Percentiles rank a stretch among this genome's conserved stretches.
phyloP scores from a whole-genome alignment of 2,888 invertebrate genomes.

The Tyria jacobaeae region DNA sequence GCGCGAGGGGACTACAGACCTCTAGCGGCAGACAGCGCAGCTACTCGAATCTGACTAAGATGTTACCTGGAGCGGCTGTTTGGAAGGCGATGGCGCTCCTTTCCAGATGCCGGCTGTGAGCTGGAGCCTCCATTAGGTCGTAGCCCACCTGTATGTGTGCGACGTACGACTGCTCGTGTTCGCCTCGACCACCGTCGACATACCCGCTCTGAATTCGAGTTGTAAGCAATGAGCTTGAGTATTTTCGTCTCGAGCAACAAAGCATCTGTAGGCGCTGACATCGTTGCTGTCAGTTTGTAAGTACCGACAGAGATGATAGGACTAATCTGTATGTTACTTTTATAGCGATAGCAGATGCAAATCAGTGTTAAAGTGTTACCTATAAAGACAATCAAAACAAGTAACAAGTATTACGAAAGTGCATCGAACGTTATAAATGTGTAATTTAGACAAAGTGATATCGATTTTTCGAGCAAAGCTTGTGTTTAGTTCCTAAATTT shows the following conservation, averaged over 20 bases:
- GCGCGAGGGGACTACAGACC: constrained; percentile 84
- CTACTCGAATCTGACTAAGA: constrained; percentile 91
- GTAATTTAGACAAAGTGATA: constrained; percentile 64
- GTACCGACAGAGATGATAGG: constrained; percentile 55
- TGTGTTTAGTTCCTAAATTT: constrained; percentile 84
- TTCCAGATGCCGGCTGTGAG: constrained; percentile 78
- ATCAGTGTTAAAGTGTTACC: constrained; percentile 57
- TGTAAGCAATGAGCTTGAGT: constrained; percentile 59
- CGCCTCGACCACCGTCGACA: constrained; percentile 81
- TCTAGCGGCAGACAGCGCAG: constrained; percentile 83
- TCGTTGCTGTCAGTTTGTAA: constrained; percentile 65
- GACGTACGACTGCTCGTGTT: constrained; percentile 66
- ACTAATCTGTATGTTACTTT: constrained; percentile 60
- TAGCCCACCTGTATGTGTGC: constrained; percentile 63
- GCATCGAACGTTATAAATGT: constrained; percentile 61
- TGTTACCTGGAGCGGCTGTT: constrained; percentile 91
- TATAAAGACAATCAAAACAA: constrained; percentile 55
- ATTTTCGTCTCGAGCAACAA: constrained; percentile 19
- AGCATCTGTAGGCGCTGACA: constrained; percentile 18
- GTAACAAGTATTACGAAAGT: constrained; percentile 49
- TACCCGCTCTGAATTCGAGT: constrained; percentile 84
- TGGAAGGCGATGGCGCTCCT: constrained; percentile 86
- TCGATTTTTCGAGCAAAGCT: constrained; percentile 78
- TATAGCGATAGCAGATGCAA: constrained; percentile 58
- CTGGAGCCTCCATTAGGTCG: constrained; percentile 66